These are phyloP conservation scores for Sturnus vulgaris DNA, from an alignment of 2,113 vertebrate genomes.

Conservation along the genomic window DNA sequence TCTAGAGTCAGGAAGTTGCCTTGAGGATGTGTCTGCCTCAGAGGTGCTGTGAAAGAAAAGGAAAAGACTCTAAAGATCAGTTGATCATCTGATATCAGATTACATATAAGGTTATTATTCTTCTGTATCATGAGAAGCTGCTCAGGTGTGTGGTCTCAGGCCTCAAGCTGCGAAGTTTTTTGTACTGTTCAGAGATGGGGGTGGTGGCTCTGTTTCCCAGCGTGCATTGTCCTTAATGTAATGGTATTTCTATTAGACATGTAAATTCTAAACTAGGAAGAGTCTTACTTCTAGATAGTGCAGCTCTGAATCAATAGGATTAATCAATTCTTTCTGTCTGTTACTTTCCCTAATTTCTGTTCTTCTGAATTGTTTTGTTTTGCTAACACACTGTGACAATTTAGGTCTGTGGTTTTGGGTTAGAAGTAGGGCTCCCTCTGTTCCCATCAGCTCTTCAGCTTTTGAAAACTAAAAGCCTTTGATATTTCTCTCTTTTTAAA, in stretches of 20 bases:
- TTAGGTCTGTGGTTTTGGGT: neutral
- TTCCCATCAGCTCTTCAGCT: neutral
- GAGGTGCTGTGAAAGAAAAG: neutral
- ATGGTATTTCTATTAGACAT: neutral
- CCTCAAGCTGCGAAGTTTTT: neutral
- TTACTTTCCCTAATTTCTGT: neutral
- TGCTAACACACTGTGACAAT: neutral
- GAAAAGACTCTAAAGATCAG: neutral
- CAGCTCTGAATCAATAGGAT: neutral
- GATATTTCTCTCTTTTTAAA: neutral
- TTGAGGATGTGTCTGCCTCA: neutral
- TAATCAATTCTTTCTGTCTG: neutral
- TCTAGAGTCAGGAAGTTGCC: neutral
- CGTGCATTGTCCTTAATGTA: neutral
- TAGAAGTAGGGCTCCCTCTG: neutral
- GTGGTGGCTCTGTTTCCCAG: neutral
- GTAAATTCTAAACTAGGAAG: neutral
- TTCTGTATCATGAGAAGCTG: neutral
- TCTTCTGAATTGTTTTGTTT: constrained; percentile 22
- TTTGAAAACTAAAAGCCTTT: neutral
- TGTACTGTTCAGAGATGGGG: neutral
- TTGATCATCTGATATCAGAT: neutral
- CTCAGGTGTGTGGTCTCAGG: neutral
- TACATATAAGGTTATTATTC: neutral
- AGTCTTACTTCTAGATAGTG: neutral